Evolutionary conservation across 2,888 invertebrate genomes (phyloP).

Genomic region (Ennomos fuscantarius): DNA sequence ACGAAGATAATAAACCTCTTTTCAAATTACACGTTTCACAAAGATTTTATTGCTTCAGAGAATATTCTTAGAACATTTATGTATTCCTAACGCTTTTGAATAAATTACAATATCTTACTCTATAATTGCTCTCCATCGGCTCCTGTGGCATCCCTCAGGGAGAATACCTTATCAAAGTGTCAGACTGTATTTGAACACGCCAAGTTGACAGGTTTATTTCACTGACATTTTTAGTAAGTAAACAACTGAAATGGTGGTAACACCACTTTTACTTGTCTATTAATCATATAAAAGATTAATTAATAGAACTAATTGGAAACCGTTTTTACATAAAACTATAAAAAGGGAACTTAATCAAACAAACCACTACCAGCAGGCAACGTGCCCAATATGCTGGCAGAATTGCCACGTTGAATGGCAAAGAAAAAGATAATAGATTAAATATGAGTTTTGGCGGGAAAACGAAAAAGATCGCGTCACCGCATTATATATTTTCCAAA

Average conservation of each 20-base stretch:
- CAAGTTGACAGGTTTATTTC: conserved; percentile 43
- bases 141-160: conserved; percentile 35
- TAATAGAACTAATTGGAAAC: no score
- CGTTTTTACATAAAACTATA: no score
- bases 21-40: conserved; percentile 14
- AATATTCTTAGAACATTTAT: conserved; percentile 21
- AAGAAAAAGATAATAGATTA: no score
- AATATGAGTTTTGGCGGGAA: no score
- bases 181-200: conserved; percentile 38
- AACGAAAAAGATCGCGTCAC: no score
- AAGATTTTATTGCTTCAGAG: conserved; percentile 2
- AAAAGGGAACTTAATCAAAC: no score
- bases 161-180: conserved; percentile 37
- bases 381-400: no score
- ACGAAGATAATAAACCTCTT: no score
- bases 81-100: conserved; percentile 27
- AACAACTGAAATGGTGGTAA: conserved; percentile 24
- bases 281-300: no score
- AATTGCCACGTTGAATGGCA: no score
- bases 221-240: conserved; percentile 32
- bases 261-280: conserved; percentile 23
- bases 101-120: conserved; percentile 38
- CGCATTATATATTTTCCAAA: no score
- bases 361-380: no score
- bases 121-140: conserved; percentile 40